phyloP scores from a whole-genome alignment of 2,113 vertebrate genomes.

The Cyprinodon brontotheroides region DNA sequence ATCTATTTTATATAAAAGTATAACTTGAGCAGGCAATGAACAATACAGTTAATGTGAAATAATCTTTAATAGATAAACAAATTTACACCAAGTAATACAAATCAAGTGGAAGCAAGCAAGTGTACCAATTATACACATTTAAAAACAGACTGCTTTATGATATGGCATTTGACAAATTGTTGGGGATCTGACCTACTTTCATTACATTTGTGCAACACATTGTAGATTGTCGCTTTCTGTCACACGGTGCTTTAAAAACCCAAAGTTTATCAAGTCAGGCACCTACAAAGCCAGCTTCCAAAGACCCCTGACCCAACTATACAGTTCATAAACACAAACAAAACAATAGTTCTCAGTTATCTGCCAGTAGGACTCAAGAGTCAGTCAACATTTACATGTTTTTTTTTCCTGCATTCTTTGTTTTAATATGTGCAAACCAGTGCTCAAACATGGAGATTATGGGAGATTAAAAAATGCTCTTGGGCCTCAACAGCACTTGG shows the following conservation, averaged over 20 bases:
- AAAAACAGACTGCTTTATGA: conserved; percentile 63
- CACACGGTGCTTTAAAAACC: conserved; percentile 32
- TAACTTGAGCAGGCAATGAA: neutral
- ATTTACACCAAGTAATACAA: conserved; percentile 89
- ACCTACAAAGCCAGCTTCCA: conserved; percentile 52
- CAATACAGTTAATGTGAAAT: conserved; percentile 80
- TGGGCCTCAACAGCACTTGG: conserved; percentile 33
- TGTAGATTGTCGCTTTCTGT: conserved; percentile 61
- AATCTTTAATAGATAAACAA: conserved; percentile 91
- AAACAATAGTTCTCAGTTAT: conserved; percentile 43
- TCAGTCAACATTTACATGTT: neutral
- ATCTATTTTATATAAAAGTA: neutral
- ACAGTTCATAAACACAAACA: conserved; percentile 50
- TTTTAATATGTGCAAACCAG: conserved; percentile 46
- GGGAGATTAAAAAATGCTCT: conserved; percentile 5
- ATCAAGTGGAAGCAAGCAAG: conserved; percentile 82
- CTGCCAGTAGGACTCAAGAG: conserved; percentile 41
- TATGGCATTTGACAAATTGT: conserved; percentile 56
- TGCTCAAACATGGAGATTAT: neutral
- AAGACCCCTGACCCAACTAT: neutral
- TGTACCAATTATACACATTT: conserved; percentile 59
- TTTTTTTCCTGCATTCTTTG: conserved; percentile 16
- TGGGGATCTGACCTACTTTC: conserved; percentile 52
- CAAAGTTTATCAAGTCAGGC: conserved; percentile 48
- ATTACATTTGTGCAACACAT: conserved; percentile 63